These are phyloP conservation scores for Apamea monoglypha DNA, from an alignment of 2,888 invertebrate species.

Conservation along the genomic window DNA sequence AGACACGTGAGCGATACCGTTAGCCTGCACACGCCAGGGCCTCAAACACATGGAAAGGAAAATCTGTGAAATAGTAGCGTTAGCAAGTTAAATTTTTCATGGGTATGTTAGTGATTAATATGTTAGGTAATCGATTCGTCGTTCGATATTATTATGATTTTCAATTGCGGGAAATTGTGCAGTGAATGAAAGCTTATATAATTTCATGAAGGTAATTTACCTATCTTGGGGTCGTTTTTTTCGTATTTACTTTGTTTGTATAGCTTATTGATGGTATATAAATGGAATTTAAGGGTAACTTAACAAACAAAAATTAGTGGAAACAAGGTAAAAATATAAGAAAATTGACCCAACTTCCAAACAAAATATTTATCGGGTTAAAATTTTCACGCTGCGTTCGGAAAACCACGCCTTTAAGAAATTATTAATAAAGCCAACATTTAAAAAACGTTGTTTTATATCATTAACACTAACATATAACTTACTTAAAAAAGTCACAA, in stretches of 20 bases:
- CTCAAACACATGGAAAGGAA: slow-evolving; percentile 85
- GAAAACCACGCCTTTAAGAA: neutral
- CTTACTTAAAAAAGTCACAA: neutral
- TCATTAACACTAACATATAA: neutral
- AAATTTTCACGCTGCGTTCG: neutral
- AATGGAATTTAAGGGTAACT: neutral
- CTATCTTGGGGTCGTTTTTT: neutral
- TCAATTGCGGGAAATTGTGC: slow-evolving; percentile 4
- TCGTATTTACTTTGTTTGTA: neutral
- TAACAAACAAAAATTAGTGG: neutral
- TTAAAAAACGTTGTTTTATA: neutral
- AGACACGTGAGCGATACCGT: slow-evolving; percentile 89
- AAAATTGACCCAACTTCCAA: neutral
- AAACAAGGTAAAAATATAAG: neutral
- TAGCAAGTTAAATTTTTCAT: slow-evolving; percentile 64
- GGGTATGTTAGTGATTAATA: neutral
- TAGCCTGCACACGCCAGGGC: slow-evolving; percentile 84
- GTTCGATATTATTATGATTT: slow-evolving; percentile 15
- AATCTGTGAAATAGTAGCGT: slow-evolving; percentile 82
- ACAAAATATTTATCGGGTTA: neutral
- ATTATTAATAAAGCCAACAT: neutral
- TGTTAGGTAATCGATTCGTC: slow-evolving; percentile 30
- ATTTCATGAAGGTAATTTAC: neutral
- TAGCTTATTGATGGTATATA: neutral
- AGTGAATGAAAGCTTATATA: neutral